phyloP scores from a whole-genome alignment of 2,113 vertebrate species.

The Aphelocoma coerulescens region DNA sequence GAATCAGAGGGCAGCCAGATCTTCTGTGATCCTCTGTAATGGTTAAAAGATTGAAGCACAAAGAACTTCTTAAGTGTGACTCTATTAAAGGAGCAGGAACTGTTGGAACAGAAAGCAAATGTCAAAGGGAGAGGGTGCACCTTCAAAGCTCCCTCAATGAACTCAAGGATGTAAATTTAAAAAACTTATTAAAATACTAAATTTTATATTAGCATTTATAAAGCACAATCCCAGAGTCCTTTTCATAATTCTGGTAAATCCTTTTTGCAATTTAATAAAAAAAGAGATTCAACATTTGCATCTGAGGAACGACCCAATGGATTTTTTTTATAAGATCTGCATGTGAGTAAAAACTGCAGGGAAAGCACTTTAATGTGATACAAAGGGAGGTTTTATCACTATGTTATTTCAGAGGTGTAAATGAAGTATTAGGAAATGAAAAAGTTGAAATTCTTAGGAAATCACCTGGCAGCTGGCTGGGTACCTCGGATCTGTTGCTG shows the following conservation, averaged over 20 bases:
- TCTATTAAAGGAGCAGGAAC: neutral
- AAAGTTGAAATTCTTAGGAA: neutral
- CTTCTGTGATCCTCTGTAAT: neutral
- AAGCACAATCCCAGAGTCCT: neutral
- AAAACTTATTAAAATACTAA: conserved; percentile 16
- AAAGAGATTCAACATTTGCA: conserved; percentile 9
- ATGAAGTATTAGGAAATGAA: neutral
- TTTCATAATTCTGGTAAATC: conserved; percentile 27
- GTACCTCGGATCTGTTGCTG: neutral
- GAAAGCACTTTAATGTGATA: neutral
- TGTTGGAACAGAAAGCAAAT: neutral
- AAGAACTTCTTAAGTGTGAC: neutral
- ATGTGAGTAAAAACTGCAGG: neutral
- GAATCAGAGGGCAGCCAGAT: neutral
- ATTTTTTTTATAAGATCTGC: neutral
- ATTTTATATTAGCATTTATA: conserved; percentile 39
- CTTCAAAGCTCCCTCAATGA: neutral
- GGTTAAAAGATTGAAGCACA: neutral
- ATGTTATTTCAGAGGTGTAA: neutral
- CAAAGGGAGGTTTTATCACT: neutral
- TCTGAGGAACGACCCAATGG: neutral
- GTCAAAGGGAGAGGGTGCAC: neutral
- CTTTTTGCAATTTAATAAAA: conserved; percentile 25
- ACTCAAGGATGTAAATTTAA: conserved; percentile 27
- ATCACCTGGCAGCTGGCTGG: neutral